These are phyloP conservation scores for Zaprionus davidi DNA, from an alignment of 1,140 invertebrate genomes.

Conservation along the genomic window DNA sequence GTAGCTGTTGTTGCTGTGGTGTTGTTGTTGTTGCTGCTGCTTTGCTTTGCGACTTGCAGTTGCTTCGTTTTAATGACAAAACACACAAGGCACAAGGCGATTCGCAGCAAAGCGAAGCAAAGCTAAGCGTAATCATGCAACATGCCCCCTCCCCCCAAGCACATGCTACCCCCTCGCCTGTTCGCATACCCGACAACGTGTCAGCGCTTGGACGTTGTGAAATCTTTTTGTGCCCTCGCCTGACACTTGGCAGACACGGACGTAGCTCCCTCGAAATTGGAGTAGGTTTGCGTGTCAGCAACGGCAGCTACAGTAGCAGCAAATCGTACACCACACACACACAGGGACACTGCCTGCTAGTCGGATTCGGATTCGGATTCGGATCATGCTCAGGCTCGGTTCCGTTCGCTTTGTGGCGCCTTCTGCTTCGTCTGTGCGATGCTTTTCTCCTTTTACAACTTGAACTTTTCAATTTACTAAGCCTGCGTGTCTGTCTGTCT, in stretches of 20 bases:
- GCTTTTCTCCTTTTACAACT: constrained; percentile 38
- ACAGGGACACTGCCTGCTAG: not conserved
- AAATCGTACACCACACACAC: not conserved
- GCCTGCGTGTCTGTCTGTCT: constrained; percentile 4
- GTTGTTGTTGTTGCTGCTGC: constrained; percentile 30
- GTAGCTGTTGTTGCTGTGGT: constrained; percentile 22
- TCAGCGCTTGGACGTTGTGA: constrained; percentile 59
- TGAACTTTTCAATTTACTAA: constrained; percentile 48
- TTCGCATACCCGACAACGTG: constrained; percentile 47
- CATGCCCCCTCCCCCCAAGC: not conserved
- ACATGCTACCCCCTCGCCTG: not conserved
- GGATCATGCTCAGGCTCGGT: constrained; percentile 7
- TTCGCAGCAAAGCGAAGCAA: not conserved
- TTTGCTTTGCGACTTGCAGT: constrained; percentile 59
- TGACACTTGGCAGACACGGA: constrained; percentile 59
- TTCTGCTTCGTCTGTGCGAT: constrained; percentile 4
- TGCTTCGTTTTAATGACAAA: constrained; percentile 75
- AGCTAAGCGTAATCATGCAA: constrained; percentile 22
- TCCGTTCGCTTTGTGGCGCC: constrained; percentile 16
- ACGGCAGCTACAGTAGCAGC: constrained; percentile 30
- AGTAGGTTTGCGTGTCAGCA: constrained; percentile 79
- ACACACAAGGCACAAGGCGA: constrained; percentile 33
- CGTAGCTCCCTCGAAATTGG: constrained; percentile 62
- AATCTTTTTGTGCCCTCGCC: constrained; percentile 53
- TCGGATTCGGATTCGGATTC: constrained; percentile 2